Conservation (phyloP, 2,797 vertebrate species). For the Emys orbicularis region DNA sequence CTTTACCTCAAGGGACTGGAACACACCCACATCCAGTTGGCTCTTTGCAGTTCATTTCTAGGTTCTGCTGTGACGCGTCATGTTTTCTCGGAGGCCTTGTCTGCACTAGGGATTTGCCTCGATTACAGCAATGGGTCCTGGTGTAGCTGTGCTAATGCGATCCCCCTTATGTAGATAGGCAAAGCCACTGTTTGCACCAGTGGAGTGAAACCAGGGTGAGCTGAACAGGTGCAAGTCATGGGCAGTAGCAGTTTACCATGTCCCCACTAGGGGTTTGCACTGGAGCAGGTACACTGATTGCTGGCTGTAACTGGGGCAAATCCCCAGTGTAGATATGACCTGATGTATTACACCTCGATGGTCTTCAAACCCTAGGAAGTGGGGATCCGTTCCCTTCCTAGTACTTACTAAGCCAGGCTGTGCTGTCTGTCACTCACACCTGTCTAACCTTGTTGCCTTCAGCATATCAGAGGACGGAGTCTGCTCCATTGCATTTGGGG, state of each 20-base stretch:
- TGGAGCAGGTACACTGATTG: background rate
- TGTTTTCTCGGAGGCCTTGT: background rate
- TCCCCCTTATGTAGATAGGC: background rate
- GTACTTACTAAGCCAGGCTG: background rate
- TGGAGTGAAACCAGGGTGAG: background rate
- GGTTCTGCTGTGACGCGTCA: background rate
- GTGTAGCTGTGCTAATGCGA: background rate
- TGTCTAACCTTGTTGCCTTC: background rate
- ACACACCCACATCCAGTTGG: background rate
- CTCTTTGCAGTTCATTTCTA: background rate
- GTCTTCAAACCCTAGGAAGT: background rate
- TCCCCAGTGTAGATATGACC: background rate
- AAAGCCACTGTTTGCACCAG: background rate
- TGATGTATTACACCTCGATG: background rate
- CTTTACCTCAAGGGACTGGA: background rate
- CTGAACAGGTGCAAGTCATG: background rate
- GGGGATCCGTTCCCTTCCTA: background rate
- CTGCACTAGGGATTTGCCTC: background rate
- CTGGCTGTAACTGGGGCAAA: background rate
- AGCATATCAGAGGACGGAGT: background rate
- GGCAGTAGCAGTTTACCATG: background rate
- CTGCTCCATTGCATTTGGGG: background rate
- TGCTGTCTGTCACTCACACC: background rate
- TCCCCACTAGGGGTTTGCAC: background rate
- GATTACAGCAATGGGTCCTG: background rate